Conservation (phyloP, 1,140 invertebrate genomes). For the Drosophila setifemur region DNA sequence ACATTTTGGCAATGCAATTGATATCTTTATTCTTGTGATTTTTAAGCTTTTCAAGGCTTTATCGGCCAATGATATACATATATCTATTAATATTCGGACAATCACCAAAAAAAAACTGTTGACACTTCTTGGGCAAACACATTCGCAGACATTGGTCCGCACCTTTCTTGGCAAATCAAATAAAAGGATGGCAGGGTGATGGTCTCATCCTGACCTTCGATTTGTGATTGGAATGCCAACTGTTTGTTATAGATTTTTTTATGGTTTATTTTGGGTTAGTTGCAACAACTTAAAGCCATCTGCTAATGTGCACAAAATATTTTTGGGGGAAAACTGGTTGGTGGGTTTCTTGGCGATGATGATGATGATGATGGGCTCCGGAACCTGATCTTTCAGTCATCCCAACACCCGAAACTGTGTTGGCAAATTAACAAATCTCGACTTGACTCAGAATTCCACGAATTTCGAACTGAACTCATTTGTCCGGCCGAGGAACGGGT, state of each 20-base stretch:
- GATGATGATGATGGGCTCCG: background rate
- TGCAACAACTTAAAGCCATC: too few relatives aligned
- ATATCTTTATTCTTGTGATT: constrained; percentile 4
- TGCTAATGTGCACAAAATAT: background rate
- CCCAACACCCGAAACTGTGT: constrained; percentile 2
- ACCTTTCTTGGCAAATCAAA: constrained; percentile 46
- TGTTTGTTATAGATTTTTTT: background rate
- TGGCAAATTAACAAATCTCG: constrained; percentile 48
- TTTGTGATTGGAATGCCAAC: background rate
- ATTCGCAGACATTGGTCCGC: constrained; percentile 5
- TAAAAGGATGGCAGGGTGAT: background rate
- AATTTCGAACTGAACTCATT: constrained; percentile 59
- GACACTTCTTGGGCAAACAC: constrained; percentile 37
- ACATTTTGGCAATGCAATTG: constrained; percentile 25
- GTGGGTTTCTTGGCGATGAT: background rate
- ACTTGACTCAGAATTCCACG: constrained; percentile 50
- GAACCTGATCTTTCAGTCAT: background rate
- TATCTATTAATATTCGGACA: constrained; percentile 26
- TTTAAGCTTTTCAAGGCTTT: constrained; percentile 12
- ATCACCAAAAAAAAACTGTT: constrained; percentile 10
- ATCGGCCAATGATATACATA: constrained; percentile 10
- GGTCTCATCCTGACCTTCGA: constrained; percentile 2
- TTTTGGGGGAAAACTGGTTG: constrained; percentile 2
- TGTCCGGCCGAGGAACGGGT: constrained; percentile 46
- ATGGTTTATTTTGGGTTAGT: background rate